Percentiles rank a stretch among this genome's conserved stretches.
Evolutionary conservation across 2,797 vertebrate genomes (phyloP).

Genomic region (Columba guinea): DNA sequence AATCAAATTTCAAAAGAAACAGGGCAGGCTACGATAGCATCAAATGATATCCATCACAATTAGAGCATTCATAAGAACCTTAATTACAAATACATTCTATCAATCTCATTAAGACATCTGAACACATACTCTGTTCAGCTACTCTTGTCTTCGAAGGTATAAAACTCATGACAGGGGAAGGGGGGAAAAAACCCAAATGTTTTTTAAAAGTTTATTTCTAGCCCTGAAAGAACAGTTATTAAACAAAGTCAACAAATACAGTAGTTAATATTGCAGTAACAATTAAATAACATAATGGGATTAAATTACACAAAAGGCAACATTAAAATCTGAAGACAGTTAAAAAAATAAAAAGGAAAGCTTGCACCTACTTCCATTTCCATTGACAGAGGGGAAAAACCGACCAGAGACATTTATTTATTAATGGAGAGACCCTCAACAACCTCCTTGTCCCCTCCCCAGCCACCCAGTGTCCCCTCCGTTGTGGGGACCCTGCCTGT

Average conservation of each 20-base stretch:
- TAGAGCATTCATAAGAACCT: background rate
- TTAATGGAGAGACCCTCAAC: constrained; percentile 24
- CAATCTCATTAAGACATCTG: background rate
- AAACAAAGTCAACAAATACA: constrained; percentile 81
- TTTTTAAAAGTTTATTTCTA: constrained; percentile 80
- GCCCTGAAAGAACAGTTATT: constrained; percentile 81
- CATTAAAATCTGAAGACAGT: constrained; percentile 77
- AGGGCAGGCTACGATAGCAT: background rate
- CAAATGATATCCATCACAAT: background rate
- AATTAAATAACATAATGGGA: constrained; percentile 82
- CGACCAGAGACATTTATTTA: constrained; percentile 28
- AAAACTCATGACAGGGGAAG: constrained; percentile 13
- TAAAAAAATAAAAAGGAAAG: constrained; percentile 71
- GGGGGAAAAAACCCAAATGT: background rate
- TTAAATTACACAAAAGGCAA: constrained; percentile 81
- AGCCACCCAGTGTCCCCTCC: background rate
- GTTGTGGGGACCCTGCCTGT: background rate
- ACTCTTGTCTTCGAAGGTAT: background rate
- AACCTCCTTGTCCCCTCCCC: background rate
- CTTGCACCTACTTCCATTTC: constrained; percentile 75
- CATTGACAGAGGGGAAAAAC: constrained; percentile 37
- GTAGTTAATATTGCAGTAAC: constrained; percentile 84
- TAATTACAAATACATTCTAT: background rate
- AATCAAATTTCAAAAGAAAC: background rate
- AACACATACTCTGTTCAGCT: background rate